Conservation (phyloP, 1,140 invertebrate genomes). For the Drosophila nasuta region DNA sequence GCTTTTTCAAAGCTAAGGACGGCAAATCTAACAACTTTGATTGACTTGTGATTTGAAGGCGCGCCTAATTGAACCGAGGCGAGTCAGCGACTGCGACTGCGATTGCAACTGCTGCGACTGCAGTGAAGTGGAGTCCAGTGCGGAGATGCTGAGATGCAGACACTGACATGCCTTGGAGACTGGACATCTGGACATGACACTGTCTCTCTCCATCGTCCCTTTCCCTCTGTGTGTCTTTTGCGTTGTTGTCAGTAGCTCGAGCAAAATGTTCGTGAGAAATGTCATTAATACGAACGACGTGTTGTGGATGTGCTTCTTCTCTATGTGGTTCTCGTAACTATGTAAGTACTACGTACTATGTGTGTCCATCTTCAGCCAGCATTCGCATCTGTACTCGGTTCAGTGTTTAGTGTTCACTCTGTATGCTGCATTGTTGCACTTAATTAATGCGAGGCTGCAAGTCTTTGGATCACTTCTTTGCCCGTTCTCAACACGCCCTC, state of each 20-base stretch:
- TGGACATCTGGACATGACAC: conserved; percentile 41
- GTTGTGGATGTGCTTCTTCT: conserved; percentile 59
- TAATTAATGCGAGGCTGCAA: conserved; percentile 73
- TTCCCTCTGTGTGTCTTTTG: conserved; percentile 17
- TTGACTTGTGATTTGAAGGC: conserved; percentile 82
- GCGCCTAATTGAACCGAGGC: conserved; percentile 79
- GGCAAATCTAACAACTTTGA: conserved; percentile 81
- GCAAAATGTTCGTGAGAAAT: conserved; percentile 81
- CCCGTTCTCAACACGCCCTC: conserved; percentile 57
- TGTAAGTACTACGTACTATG: conserved; percentile 22
- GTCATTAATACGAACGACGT: conserved; percentile 81
- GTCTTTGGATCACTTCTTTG: conserved; percentile 34
- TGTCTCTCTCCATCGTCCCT: conserved; percentile 5
- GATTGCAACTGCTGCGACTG: too few relatives aligned
- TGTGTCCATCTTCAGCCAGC: conserved; percentile 40
- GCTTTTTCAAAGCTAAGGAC: conserved; percentile 41
- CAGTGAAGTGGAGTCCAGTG: conserved; percentile 24
- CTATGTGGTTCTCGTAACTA: conserved; percentile 23
- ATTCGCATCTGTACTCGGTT: conserved; percentile 15
- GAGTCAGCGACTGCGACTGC: conserved; percentile 16
- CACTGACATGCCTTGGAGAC: conserved; percentile 54
- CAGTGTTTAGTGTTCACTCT: conserved; percentile 15
- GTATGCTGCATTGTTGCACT: conserved; percentile 74
- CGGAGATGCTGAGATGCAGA: conserved; percentile 26
- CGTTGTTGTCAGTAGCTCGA: conserved; percentile 58